Evolutionary conservation across 1,140 invertebrate species (phyloP).

Genomic region (Zaprionus kolodkinae): DNA sequence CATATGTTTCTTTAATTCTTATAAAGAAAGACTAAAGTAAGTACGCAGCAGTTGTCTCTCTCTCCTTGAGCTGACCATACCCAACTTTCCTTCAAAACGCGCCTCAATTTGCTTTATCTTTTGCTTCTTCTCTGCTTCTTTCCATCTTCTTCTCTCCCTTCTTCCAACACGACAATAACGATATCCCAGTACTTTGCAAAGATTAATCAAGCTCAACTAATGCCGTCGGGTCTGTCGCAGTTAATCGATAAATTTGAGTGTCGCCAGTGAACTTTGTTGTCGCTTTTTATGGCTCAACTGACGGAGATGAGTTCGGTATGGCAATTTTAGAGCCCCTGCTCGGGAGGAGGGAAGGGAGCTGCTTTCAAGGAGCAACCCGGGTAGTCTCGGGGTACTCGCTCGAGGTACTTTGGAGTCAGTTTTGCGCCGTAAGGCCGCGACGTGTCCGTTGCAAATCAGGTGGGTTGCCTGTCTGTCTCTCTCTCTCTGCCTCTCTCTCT

Average conservation of each 20-base stretch:
- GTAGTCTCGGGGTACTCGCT: neutral
- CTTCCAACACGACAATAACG: neutral
- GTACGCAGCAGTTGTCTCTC: neutral
- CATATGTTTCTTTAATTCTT: no score
- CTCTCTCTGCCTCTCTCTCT: no score
- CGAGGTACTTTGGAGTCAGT: slow-evolving; percentile 6
- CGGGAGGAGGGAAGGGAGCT: neutral
- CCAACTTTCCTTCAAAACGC: neutral
- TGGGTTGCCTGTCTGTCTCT: slow-evolving; percentile 5
- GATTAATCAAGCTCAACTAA: slow-evolving; percentile 14
- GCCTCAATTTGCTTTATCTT: neutral
- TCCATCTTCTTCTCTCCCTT: neutral
- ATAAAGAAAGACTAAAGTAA: no score
- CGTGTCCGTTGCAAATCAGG: slow-evolving; percentile 45
- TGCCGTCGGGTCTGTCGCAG: slow-evolving; percentile 8
- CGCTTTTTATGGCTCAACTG: slow-evolving; percentile 30
- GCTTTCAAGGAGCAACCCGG: no score
- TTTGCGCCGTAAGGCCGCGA: slow-evolving; percentile 16
- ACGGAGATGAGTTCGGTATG: neutral
- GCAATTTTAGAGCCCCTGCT: slow-evolving; percentile 16
- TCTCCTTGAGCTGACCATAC: neutral
- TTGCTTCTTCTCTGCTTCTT: neutral
- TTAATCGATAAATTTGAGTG: slow-evolving; percentile 32
- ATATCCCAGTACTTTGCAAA: slow-evolving; percentile 7
- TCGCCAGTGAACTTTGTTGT: slow-evolving; percentile 35